Base-by-base conservation (phyloP, 1,140 invertebrate species). In the Macrobrachium nipponense region DNA sequence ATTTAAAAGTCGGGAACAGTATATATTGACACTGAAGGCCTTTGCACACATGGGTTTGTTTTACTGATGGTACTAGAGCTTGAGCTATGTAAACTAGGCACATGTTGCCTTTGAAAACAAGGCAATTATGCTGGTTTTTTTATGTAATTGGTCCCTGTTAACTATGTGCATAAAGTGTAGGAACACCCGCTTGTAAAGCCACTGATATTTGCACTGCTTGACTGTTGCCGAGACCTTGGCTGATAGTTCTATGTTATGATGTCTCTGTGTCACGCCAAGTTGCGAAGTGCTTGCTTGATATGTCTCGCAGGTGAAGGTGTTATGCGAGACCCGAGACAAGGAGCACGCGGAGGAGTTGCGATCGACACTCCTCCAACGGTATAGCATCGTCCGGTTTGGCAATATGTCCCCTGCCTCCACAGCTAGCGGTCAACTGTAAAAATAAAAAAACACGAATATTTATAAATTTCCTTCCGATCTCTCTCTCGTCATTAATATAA, bases 241-340 rank as follows among this genome's bases (percentile, higher is more conserved):
- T 36, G 27, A 36, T 36, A 36, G 8, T 36, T 10, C 43, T 14
- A 18, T 36, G 27, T 36, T 23, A 18, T 36, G 36, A 51, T 64
- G 44, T 80, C 10, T 44, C 5, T 84, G 60, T 36, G 27, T 77
- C 12, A 59, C 20, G 43, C 27, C 20, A 60, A 59, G 60, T 77
- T 43, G 5, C 14, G 11, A 44, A n/a, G 17, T 61, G 51, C 64
- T 36, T 44, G 18, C 58, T 79, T 86, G 86, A 68, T 78, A 88
- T 82, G 89, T 82, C 87, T 91, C 91, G 43, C 90, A 95, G 94
- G 94, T 96, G 2, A 96, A 95, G 91, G 95, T 97, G 1, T 94
- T 97, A 3, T 96, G 95, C 89, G 97, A 98, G 91, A 98, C 97
- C 0, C 92, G 95, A 87, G 96, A 97, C 87, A 93, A 93, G 82